These are phyloP conservation scores for Agrotis segetum DNA, from an alignment of 2,888 invertebrate genomes.

Conservation along the genomic window DNA sequence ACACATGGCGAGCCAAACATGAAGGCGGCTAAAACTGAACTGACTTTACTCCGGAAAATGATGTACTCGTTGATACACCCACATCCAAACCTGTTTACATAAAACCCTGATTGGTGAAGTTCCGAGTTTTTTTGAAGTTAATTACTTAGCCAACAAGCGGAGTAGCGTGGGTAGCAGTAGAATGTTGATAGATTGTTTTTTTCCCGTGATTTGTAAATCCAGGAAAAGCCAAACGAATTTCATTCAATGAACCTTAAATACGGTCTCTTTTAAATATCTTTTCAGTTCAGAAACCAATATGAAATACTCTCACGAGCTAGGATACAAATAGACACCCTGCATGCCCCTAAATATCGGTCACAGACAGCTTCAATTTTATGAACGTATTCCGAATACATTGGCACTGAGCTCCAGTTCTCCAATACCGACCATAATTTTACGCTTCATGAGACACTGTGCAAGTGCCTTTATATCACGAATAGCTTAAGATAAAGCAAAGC, in stretches of 20 bases:
- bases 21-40: neutral
- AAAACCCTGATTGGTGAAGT: conserved; percentile 15
- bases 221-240: neutral
- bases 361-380: conserved; percentile 55
- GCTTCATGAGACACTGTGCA: conserved; percentile 43
- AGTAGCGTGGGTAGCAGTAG: conserved; percentile 29
- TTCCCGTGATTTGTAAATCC: conserved; percentile 18
- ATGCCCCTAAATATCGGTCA: conserved; percentile 52
- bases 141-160: conserved; percentile 39
- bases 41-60: neutral
- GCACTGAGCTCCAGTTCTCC: conserved; percentile 36
- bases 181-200: conserved; percentile 33
- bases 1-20: neutral
- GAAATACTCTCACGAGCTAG: conserved; percentile 18
- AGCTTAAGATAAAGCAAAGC: conserved; percentile 48
- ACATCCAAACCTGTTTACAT: conserved; percentile 7
- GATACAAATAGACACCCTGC: conserved; percentile 53
- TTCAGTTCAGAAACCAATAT: conserved; percentile 16
- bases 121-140: conserved; percentile 38
- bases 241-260: neutral
- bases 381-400: conserved; percentile 57
- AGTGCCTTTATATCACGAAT: conserved; percentile 43
- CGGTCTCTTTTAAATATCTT: neutral
- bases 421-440: conserved; percentile 47
- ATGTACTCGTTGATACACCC: conserved; percentile 5